Base-by-base conservation (phyloP, 2,888 invertebrate genomes). In the Brenthis hecate region DNA sequence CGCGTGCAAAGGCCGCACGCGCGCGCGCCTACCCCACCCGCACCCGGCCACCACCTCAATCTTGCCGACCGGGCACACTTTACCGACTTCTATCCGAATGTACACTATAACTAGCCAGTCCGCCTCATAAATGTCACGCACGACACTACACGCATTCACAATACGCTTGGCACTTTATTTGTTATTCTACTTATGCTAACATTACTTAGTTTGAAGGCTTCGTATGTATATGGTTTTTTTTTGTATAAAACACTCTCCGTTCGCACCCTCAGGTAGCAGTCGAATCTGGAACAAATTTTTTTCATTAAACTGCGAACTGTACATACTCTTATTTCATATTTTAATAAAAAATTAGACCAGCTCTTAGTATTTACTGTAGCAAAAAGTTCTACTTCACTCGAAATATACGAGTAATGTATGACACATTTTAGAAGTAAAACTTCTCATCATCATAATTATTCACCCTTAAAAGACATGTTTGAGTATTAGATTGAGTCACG, bases 21-120 rank as follows among this genome's bases (percentile, higher is more conserved):
- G 92, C 89, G 90, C 92, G 80, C 92, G 92, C 90, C 92, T 87
- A 67, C 89, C 91, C 92, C 91, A 92, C 81, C 91, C 91, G 85
- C 90, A 86, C 89, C 89, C 91, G 77, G 81, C 87, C 88, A 89
- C 92, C 90, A 88, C 90, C 89, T 91, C 92, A 89, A 91, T 91
- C 89, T 91, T 91, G 91, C 80, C 81, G 85, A 77, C 57, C 56
- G 68, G 67, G 69, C 71, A 65, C 74, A 65, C 70, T 72, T 66
- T 73, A 70, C 66, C 68, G 64, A 66, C 58, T 68, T 51, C 70
- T 61, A 19, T 57, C 19, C 53, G 16, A 60, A 48, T 54, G 19
- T 63, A 55, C 58, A 51, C 69, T 36, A 54, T 14, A 51, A 19
- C 36, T 51, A 57, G 28, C 28, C 71, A 67, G 66, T 65, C 66